Percentiles rank a stretch among this genome's conserved stretches.
These are phyloP conservation scores for Cacoxenus indagator DNA, from an alignment of 2,888 invertebrate genomes.

Conservation along the genomic window DNA sequence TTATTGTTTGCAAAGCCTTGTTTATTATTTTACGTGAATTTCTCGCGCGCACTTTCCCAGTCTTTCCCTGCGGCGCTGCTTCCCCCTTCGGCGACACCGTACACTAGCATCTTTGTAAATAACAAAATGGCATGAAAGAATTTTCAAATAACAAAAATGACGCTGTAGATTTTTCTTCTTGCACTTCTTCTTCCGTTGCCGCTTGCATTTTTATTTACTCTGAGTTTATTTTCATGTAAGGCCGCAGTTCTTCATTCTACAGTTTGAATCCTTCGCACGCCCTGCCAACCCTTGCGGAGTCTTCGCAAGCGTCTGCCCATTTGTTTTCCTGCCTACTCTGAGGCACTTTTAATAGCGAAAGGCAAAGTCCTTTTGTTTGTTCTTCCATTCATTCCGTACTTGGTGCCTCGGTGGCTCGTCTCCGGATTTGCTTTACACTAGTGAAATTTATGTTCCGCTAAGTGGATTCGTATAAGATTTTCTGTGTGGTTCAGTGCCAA, in stretches of 20 bases:
- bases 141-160: slow-evolving; percentile 44
- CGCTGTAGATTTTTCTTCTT: neutral
- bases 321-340: slow-evolving; percentile 22
- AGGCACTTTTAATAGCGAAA: slow-evolving; percentile 42
- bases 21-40: slow-evolving; percentile 61
- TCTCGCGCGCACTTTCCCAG: slow-evolving; percentile 41
- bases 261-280: slow-evolving; percentile 29
- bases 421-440: slow-evolving; percentile 48
- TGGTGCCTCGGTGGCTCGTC: neutral
- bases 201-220: slow-evolving; percentile 8
- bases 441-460: slow-evolving; percentile 56
- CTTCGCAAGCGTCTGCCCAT: slow-evolving; percentile 8
- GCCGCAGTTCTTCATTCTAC: neutral
- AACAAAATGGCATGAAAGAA: slow-evolving; percentile 28
- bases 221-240: slow-evolving; percentile 6
- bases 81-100: slow-evolving; percentile 20
- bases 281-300: slow-evolving; percentile 30
- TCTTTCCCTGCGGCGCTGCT: neutral
- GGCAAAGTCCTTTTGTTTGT: slow-evolving; percentile 59
- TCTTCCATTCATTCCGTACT: neutral
- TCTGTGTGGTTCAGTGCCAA: slow-evolving; percentile 4
- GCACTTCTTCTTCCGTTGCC: neutral
- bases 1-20: slow-evolving; percentile 63
- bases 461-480: slow-evolving; percentile 54
- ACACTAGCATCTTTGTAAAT: neutral